phyloP scores from a whole-genome alignment of 2,888 invertebrate genomes.

The Orthosia gothica region DNA sequence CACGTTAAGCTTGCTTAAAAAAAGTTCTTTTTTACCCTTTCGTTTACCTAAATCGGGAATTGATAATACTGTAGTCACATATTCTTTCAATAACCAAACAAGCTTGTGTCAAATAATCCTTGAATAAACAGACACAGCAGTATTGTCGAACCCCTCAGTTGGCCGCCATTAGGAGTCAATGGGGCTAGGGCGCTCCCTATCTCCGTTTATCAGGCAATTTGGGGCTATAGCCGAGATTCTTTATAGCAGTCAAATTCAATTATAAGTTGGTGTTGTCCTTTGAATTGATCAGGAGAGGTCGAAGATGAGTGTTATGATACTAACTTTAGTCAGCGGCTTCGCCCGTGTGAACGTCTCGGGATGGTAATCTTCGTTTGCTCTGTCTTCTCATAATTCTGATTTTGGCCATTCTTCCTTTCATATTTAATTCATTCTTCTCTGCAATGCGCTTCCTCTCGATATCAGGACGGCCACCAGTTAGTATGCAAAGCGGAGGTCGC shows the following conservation, averaged over 20 bases:
- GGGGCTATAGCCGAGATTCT: conserved; percentile 31
- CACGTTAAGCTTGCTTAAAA: too few species aligned
- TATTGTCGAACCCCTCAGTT: conserved; percentile 35
- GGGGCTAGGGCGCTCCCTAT: conserved; percentile 41
- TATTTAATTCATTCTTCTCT: too few species aligned
- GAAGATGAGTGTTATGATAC: too few species aligned
- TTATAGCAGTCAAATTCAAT: conserved; percentile 41
- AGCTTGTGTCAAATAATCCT: conserved; percentile 12
- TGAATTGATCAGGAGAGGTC: conserved; percentile 1
- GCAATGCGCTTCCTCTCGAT: too few species aligned
- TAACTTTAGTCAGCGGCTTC: too few species aligned
- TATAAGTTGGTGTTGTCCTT: conserved; percentile 24
- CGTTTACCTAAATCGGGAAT: not conserved
- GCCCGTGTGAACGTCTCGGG: too few species aligned
- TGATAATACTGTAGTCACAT: not conserved
- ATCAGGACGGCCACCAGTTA: too few species aligned
- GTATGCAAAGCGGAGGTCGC: too few species aligned
- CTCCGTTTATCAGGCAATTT: conserved; percentile 51
- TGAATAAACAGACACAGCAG: conserved; percentile 18
- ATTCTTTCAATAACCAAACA: conserved; percentile 4
- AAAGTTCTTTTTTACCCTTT: too few species aligned
- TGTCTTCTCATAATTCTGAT: too few species aligned
- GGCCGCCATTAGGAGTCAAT: conserved; percentile 34
- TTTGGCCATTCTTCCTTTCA: too few species aligned
- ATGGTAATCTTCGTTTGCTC: too few species aligned